Evolutionary conservation across 1,140 invertebrate genomes (phyloP), one percentile per base, ranked within the genome.

Genomic region (Belonocnema kinseyi): DNA sequence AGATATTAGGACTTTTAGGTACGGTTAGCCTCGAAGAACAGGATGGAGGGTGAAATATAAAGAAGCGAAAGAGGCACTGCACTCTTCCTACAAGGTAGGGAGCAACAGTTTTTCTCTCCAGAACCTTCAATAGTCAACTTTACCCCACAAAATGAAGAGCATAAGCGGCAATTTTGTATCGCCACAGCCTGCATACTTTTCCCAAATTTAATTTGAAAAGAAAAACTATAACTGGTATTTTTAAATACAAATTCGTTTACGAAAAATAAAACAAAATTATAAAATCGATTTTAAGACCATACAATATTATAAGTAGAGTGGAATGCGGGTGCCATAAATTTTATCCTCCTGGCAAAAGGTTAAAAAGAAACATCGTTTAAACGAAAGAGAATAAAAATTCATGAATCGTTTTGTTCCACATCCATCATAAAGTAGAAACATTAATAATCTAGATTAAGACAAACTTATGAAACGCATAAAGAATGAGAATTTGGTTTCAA

Each of bases 241-340:
- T 16, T 40, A n/a, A 40, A 66, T 33, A 26, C 16, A 33, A 14
- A 66, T 16, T 0, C 14, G 33, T 40, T 46, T 1, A 33, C 12
- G 58, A 66, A 66, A 8, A 46, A 66, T 16, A 66, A n/a, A 66
- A 40, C 14, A 66, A 66, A 66, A 16, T 66, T 66, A 66, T 66
- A 13, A 66, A 66, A 46, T 66, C 33, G 61, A 66, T 66, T 26
- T 13, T 16, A 33, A 66, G 61, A 33, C 40, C 61, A 66, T 66
- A 10, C 46, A 14, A 40, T 16, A 66, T 8, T 8, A 46, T 46
- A 46, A 40, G 61, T 66, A 66, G 61, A 66, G 26, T 40, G 61
- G 33, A 66, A 66, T 66, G 61, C 61, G 61, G 61, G 61, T 66
- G 61, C 61, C 16, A 66, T 66, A 66, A 66, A 66, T 66, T 66